phyloP scores from a whole-genome alignment of 1,140 invertebrate genomes.

The Aphelenchoides besseyi region DNA sequence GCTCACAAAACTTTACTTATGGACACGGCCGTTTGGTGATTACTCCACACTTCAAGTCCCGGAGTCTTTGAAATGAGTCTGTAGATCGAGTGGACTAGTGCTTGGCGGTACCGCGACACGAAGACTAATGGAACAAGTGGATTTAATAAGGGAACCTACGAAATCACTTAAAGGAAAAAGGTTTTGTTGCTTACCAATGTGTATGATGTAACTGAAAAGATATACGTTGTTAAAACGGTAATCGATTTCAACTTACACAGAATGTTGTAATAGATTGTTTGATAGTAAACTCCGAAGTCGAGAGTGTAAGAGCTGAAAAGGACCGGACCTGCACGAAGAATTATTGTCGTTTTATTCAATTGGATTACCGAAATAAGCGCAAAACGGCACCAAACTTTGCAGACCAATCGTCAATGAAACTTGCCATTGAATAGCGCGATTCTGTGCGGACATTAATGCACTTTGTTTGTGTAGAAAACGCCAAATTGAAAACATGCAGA shows the following conservation, averaged over 20 bases:
- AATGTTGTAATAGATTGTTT: neutral
- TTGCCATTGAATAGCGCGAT: neutral
- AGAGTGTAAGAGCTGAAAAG: neutral
- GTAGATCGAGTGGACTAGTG: neutral
- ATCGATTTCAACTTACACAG: too few relatives aligned
- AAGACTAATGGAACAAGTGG: neutral
- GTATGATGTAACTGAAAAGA: neutral
- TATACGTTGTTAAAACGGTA: too few relatives aligned
- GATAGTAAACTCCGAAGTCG: neutral
- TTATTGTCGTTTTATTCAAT: neutral
- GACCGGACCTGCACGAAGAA: neutral
- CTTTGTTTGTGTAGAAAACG: neutral
- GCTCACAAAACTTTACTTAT: too few relatives aligned
- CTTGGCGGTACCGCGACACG: neutral
- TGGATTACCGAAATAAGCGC: neutral
- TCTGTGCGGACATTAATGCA: neutral
- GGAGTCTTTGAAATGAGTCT: neutral
- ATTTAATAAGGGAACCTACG: slow-evolving; percentile 5
- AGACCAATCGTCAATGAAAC: neutral
- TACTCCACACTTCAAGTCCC: neutral
- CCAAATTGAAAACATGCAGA: neutral
- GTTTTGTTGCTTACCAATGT: too few relatives aligned
- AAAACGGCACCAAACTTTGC: neutral
- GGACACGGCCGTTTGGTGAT: neutral
- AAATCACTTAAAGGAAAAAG: too few relatives aligned